A percentile compares a stretch with the other conserved stretches of the same genome.
Conservation (phyloP, 2,888 invertebrate species). For the Rutpela maculata region DNA sequence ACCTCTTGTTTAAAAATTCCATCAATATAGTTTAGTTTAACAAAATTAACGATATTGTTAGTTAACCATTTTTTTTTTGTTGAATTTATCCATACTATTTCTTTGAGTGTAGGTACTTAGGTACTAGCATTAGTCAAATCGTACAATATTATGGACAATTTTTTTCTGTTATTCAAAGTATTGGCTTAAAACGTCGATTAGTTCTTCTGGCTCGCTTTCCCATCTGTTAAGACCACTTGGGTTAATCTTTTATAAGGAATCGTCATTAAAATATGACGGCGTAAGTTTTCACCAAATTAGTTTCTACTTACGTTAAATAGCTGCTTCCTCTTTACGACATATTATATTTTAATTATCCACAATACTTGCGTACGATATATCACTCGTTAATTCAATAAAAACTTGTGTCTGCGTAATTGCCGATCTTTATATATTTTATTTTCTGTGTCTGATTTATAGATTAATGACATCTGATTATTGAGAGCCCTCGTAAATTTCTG, state of each 20-base stretch:
- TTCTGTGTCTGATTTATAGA: conserved; percentile 16
- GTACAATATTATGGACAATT: too few relatives aligned
- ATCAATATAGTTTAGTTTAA: too few relatives aligned
- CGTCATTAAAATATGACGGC: neutral
- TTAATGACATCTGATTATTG: conserved; percentile 24
- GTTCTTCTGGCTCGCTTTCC: too few relatives aligned
- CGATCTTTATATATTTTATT: conserved; percentile 11
- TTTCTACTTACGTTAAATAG: conserved; percentile 61
- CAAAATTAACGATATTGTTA: too few relatives aligned
- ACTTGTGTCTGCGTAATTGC: conserved; percentile 14
- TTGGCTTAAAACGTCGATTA: too few relatives aligned
- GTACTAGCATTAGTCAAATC: too few relatives aligned
- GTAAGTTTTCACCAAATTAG: neutral
- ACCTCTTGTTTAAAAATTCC: too few relatives aligned
- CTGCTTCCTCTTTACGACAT: conserved; percentile 66
- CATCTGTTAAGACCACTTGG: neutral
- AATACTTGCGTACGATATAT: conserved; percentile 17
- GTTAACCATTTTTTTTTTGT: too few relatives aligned
- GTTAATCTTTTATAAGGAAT: neutral
- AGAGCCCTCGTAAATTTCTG: conserved; percentile 20
- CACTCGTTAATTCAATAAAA: conserved; percentile 23
- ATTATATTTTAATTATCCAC: conserved; percentile 51
- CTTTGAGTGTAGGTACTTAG: too few relatives aligned
- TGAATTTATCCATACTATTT: too few relatives aligned
- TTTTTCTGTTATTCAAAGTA: too few relatives aligned